Percentiles rank a stretch among this genome's conserved stretches.
Conservation (phyloP, 2,797 vertebrate genomes). For the Gorsachius magnificus region DNA sequence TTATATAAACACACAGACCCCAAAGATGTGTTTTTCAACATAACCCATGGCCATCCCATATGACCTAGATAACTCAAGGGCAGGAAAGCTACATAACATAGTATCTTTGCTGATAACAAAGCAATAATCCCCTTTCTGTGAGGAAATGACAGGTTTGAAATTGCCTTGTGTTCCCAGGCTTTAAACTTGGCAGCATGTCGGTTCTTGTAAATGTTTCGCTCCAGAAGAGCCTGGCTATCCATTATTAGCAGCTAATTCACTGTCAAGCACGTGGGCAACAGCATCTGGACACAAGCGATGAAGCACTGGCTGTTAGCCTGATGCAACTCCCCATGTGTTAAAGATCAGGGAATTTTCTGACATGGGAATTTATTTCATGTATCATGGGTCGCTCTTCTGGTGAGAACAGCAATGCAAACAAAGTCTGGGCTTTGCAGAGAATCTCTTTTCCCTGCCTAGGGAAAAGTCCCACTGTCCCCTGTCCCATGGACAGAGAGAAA, state of each 20-base stretch:
- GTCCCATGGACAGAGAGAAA: not conserved
- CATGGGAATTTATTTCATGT: not conserved
- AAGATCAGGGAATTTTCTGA: not conserved
- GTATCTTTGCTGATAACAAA: constrained; percentile 49
- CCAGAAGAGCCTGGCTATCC: constrained; percentile 22
- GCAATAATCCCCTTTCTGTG: constrained; percentile 56
- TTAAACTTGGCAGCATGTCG: constrained; percentile 58
- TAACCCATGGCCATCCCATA: not conserved
- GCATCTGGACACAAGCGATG: not conserved
- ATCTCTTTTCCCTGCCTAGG: not conserved
- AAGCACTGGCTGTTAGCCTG: not conserved
- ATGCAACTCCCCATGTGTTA: not conserved
- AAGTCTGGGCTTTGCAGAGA: not conserved
- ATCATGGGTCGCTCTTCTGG: not conserved
- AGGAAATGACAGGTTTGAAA: constrained; percentile 73
- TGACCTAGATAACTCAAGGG: constrained; percentile 22
- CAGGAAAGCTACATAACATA: constrained; percentile 7
- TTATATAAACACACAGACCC: not conserved
- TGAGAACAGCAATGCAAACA: not conserved
- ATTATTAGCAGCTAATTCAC: constrained; percentile 66
- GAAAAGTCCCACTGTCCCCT: not conserved
- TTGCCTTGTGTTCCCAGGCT: constrained; percentile 54
- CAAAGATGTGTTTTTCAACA: not conserved
- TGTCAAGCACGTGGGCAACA: constrained; percentile 52
- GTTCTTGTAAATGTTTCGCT: constrained; percentile 53